A percentile compares a stretch with the other conserved stretches of the same genome.
phyloP scores from a whole-genome alignment of 2,113 vertebrate species.

The Sapajus apella region DNA sequence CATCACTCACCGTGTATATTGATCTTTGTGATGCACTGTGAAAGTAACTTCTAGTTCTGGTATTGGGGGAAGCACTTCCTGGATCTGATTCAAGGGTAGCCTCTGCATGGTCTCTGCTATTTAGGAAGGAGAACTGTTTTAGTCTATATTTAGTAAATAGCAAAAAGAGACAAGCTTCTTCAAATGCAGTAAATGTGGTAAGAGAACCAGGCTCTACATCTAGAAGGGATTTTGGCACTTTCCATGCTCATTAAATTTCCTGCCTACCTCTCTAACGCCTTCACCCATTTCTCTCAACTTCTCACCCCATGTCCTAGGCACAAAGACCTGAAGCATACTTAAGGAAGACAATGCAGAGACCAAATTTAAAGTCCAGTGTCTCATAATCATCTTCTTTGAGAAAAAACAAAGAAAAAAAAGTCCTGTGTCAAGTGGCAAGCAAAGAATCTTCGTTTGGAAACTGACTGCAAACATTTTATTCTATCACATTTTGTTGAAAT shows the following conservation, averaged over 20 bases:
- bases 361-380: neutral
- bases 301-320: neutral
- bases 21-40: neutral
- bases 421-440: neutral
- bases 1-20: constrained; percentile 19
- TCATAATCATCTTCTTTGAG: too few species aligned
- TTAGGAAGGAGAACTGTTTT: constrained; percentile 60
- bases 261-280: neutral
- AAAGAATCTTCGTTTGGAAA: constrained; percentile 9
- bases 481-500: neutral
- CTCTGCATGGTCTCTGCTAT: constrained; percentile 17
- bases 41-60: constrained; percentile 71
- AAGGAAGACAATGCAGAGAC: neutral
- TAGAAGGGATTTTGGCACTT: neutral
- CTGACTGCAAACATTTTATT: neutral
- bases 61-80: constrained; percentile 68
- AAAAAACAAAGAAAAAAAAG: neutral
- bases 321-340: neutral
- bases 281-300: neutral
- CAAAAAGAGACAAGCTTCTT: neutral
- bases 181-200: neutral
- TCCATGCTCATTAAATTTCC: neutral
- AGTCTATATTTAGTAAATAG: constrained; percentile 20
- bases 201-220: neutral
- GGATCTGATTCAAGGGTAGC: neutral